These are phyloP conservation scores for Idris sp. DNA, from an alignment of 1,140 invertebrate genomes.

Conservation along the genomic window DNA sequence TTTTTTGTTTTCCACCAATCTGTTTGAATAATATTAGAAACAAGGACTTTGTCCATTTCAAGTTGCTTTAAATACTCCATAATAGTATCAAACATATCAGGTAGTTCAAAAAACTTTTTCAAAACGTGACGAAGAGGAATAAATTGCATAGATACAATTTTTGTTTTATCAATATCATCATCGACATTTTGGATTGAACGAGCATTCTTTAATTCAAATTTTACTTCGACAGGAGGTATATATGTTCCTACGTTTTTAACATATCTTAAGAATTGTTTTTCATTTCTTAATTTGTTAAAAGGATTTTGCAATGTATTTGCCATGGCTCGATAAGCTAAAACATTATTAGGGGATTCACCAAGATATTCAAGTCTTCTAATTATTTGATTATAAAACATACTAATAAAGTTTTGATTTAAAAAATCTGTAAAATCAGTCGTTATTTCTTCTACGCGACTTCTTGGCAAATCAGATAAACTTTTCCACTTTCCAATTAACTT, in stretches of 20 bases:
- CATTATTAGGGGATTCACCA: conserved; percentile 15
- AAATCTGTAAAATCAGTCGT: conserved; percentile 18
- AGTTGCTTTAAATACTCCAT: conserved; percentile 10
- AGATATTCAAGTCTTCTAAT: conserved; percentile 11
- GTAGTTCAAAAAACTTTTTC: conserved; percentile 34
- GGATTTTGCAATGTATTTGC: conserved; percentile 12
- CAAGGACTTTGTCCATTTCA: conserved; percentile 4
- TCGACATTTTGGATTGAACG: conserved; percentile 1
- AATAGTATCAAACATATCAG: conserved; percentile 12
- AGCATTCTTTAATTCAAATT: too few relatives aligned
- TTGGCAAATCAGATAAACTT: conserved; percentile 15
- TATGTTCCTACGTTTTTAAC: conserved; percentile 21
- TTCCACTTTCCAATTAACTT: too few relatives aligned
- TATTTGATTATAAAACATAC: conserved; percentile 3
- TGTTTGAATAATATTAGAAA: conserved; percentile 21
- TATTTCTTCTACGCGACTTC: conserved; percentile 12
- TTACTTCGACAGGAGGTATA: conserved; percentile 11
- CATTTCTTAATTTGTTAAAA: conserved; percentile 10
- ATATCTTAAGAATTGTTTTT: conserved; percentile 18
- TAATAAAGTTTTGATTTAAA: conserved; percentile 6
- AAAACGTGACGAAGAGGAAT: conserved; percentile 7
- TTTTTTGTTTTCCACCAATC: conserved; percentile 20
- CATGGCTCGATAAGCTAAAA: conserved; percentile 10
- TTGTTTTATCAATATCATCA: too few relatives aligned
- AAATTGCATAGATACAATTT: conserved; percentile 3